phyloP scores from a whole-genome alignment of 2,797 vertebrate species.

The Mus minutoides region DNA sequence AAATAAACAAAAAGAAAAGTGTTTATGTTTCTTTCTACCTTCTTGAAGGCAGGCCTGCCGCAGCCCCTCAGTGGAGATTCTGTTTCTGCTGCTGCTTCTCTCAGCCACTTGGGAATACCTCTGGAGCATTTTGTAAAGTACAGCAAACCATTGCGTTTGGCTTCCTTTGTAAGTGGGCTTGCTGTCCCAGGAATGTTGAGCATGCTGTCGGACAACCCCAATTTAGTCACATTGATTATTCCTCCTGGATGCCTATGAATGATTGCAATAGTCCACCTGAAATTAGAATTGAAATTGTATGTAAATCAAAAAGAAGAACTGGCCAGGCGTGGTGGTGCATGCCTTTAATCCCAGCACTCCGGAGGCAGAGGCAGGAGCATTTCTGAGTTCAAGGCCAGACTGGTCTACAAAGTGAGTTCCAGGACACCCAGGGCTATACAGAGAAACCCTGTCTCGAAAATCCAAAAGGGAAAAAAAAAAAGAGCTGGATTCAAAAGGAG shows the following conservation, averaged over 20 bases:
- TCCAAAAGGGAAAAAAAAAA: too few relatives aligned
- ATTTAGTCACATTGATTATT: slow-evolving; percentile 17
- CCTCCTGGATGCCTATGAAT: not conserved
- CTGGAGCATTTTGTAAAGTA: slow-evolving; percentile 30
- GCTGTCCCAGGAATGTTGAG: not conserved
- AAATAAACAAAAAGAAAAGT: not conserved
- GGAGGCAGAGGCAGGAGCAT: too few relatives aligned
- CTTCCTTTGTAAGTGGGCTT: not conserved
- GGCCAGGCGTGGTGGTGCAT: not conserved
- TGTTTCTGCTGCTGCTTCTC: not conserved
- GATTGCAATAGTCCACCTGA: not conserved
- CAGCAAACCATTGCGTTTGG: slow-evolving; percentile 42
- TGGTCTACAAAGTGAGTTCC: too few relatives aligned
- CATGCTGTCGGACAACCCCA: not conserved
- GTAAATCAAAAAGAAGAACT: not conserved
- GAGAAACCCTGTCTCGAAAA: too few relatives aligned
- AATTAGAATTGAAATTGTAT: slow-evolving; percentile 23
- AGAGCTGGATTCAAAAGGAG: not conserved
- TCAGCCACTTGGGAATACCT: slow-evolving; percentile 17
- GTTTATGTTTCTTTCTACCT: not conserved
- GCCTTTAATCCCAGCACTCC: too few relatives aligned
- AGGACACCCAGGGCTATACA: too few relatives aligned
- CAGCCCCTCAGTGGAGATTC: not conserved
- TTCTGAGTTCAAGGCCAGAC: too few relatives aligned
- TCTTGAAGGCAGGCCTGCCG: not conserved